These are phyloP conservation scores for Margarornis squamiger DNA, from an alignment of 2,797 vertebrate genomes.

Conservation along the genomic window DNA sequence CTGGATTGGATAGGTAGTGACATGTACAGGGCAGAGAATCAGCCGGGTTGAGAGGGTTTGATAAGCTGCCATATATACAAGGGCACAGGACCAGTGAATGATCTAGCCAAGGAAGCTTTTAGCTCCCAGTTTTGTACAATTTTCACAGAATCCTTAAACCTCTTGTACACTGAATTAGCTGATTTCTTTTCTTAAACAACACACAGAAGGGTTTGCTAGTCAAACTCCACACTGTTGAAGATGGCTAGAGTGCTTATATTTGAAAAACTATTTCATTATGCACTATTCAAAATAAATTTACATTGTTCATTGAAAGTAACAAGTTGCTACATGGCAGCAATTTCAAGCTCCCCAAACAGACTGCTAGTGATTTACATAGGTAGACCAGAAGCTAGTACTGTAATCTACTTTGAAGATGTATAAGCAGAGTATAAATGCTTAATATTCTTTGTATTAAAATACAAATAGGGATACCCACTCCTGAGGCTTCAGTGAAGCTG, in stretches of 20 bases:
- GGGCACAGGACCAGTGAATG: not conserved
- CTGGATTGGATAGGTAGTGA: not conserved
- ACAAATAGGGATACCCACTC: not conserved
- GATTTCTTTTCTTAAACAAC: not conserved
- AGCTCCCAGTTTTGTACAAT: not conserved
- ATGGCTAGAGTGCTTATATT: not conserved
- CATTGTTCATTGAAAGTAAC: not conserved
- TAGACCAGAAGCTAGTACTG: not conserved
- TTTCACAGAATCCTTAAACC: not conserved
- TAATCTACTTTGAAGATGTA: not conserved
- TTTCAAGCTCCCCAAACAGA: not conserved
- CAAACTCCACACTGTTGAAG: not conserved
- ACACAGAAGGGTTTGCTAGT: fast-evolving
- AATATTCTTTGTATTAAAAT: not conserved
- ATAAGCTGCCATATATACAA: not conserved
- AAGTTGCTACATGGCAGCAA: not conserved
- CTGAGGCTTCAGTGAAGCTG: not conserved
- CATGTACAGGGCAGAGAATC: not conserved
- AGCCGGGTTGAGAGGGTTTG: not conserved
- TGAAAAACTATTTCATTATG: not conserved
- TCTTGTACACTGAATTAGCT: not conserved
- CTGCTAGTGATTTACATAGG: not conserved
- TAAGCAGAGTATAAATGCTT: not conserved
- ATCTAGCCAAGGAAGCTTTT: not conserved
- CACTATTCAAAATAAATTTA: not conserved